phyloP scores from a whole-genome alignment of 2,888 invertebrate species.

The Bhutanitis thaidina region DNA sequence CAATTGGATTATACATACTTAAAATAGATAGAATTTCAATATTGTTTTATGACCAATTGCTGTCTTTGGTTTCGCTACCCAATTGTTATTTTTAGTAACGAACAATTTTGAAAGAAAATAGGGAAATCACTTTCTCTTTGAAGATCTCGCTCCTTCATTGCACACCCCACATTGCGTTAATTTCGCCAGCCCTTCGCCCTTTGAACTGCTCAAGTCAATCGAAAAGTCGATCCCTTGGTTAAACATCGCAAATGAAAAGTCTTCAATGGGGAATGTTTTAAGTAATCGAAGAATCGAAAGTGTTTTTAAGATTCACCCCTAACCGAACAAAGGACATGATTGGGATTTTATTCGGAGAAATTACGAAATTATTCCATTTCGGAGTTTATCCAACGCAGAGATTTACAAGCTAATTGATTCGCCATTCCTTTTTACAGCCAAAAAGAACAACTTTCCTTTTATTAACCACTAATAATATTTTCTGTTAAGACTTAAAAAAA shows the following conservation, averaged over 20 bases:
- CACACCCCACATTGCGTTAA: slow-evolving; percentile 72
- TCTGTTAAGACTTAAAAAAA: too few species aligned
- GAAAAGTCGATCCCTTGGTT: slow-evolving; percentile 76
- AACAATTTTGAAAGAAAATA: slow-evolving; percentile 59
- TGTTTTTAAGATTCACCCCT: slow-evolving; percentile 60
- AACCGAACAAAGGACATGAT: slow-evolving; percentile 48
- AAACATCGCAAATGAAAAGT: slow-evolving; percentile 77
- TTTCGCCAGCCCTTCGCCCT: slow-evolving; percentile 62
- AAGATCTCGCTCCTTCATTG: slow-evolving; percentile 61
- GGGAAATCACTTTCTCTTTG: slow-evolving; percentile 68
- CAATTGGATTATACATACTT: too few species aligned
- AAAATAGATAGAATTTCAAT: not conserved
- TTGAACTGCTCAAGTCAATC: slow-evolving; percentile 77
- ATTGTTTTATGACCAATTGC: slow-evolving; percentile 14
- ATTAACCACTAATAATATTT: too few species aligned
- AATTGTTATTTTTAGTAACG: slow-evolving; percentile 29
- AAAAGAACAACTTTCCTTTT: too few species aligned
- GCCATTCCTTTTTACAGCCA: slow-evolving; percentile 26
- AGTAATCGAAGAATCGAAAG: slow-evolving; percentile 74
- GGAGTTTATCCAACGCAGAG: slow-evolving; percentile 17
- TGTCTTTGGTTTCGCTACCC: slow-evolving; percentile 8
- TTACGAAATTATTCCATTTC: slow-evolving; percentile 31
- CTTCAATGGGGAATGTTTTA: slow-evolving; percentile 68
- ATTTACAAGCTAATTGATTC: slow-evolving; percentile 33
- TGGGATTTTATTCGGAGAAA: slow-evolving; percentile 34